Conservation (phyloP, 2,797 vertebrate species). For the Myotis findleyi region DNA sequence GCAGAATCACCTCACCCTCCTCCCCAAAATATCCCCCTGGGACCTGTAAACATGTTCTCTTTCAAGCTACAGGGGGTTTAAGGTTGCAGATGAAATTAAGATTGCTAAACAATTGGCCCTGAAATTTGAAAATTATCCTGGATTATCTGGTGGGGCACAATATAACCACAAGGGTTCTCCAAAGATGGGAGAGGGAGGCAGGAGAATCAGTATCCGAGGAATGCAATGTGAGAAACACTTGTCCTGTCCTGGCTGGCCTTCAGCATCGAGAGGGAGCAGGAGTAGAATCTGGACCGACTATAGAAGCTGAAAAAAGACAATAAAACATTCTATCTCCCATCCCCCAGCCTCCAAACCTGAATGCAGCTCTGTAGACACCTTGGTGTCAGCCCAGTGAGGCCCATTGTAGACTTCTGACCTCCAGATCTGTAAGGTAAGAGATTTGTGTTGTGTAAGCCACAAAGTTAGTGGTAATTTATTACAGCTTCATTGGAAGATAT, state of each 20-base stretch:
- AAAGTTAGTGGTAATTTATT: neutral
- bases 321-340: neutral
- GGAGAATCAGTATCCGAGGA: too few species aligned
- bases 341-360: neutral
- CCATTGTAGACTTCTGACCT: neutral
- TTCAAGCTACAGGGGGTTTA: neutral
- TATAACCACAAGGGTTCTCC: neutral
- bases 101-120: neutral
- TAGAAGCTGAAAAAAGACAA: neutral
- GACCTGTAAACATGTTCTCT: neutral
- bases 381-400: neutral
- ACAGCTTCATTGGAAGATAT: neutral
- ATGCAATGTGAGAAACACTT: neutral
- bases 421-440: neutral
- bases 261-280: neutral
- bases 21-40: neutral
- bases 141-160: neutral
- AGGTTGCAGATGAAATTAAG: neutral
- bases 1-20: neutral
- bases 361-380: neutral
- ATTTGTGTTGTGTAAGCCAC: neutral
- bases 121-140: neutral
- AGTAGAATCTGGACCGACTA: neutral
- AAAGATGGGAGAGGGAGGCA: neutral
- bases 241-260: neutral